A percentile compares a stretch with the other conserved stretches of the same genome.
phyloP scores from a whole-genome alignment of 2,113 vertebrate genomes.

The Ptyas mucosa region DNA sequence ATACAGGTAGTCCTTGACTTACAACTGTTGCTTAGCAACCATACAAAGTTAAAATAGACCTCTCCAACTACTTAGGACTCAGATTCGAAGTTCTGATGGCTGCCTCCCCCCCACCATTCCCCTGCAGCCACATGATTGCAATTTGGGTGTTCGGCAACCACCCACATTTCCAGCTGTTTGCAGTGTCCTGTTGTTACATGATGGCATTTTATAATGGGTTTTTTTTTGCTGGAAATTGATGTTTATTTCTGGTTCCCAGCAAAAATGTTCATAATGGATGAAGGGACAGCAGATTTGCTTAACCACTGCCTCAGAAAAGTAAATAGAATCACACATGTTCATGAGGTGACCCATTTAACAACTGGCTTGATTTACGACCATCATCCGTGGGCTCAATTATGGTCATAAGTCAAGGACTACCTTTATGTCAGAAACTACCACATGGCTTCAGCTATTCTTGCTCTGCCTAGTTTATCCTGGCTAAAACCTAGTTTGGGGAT shows the following conservation, averaged over 20 bases:
- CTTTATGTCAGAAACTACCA: background rate
- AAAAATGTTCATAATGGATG: background rate
- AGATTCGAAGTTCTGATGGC: background rate
- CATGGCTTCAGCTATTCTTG: background rate
- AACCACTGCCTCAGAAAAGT: background rate
- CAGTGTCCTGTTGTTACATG: background rate
- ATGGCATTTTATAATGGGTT: too few relatives aligned
- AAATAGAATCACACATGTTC: background rate
- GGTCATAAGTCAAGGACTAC: background rate
- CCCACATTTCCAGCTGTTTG: background rate
- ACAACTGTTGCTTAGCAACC: background rate
- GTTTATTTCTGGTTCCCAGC: background rate
- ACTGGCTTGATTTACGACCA: background rate
- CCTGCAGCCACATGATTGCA: background rate
- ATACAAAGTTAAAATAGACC: background rate
- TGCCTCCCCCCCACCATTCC: background rate
- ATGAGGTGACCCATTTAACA: background rate
- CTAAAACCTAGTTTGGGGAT: background rate
- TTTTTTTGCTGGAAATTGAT: background rate
- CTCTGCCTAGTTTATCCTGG: background rate
- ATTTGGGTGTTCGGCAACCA: background rate
- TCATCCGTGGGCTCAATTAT: background rate
- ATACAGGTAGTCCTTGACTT: background rate
- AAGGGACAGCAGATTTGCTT: background rate
- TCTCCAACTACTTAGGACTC: background rate